Base-by-base conservation (phyloP, 2,888 invertebrate species). In the Chloroclysta siterata region DNA sequence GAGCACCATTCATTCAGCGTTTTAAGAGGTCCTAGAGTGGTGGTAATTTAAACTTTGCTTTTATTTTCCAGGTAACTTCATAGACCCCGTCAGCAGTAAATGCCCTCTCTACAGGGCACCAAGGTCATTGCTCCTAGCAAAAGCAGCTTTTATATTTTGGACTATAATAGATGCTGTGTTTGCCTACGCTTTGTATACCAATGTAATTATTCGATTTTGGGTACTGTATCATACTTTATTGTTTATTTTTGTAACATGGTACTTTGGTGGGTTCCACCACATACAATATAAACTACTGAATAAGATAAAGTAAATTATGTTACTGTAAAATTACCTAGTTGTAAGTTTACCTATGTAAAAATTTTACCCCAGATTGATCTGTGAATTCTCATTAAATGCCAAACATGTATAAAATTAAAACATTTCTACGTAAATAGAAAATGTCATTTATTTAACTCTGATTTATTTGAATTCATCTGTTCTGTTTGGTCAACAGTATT, bases 121-220 rank as follows among this genome's bases (percentile, higher is more conserved):
- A 13, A 81, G 87, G 51, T 78, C 89, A 0, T 71, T 92, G 53
- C 53, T 70, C 6, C 62, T 71, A 14, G 89, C 92, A 0, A 85
- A 83, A 72, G 51, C 85, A 58, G 95, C 95, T 2, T 93, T 96
- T 48, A 72, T 94, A 22, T 95, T 96, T 78, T 96, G 96, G 96
- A 94, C 95, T 11, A 28, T 92, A 6, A 79, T 96, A 64, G 94
- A 94, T 60, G 71, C 90, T 29, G 60, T 93, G 28, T 91, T 94
- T 59, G 73, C 89, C 0, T 94, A 93, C 59, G 82, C 85, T 13
- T 76, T 95, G 17, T 76, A 91, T 2, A 82, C 82, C 11, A 91
- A 85, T 64, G 73, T 82, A 54, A 28, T 90, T 33, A 94, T 94
- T 69, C 92, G 93, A 70, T 92, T 90, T 73, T 93, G 95, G 89